These are phyloP conservation scores for Porites cylindrica DNA, from an alignment of 92 coral and sea anemone species.

Conservation along the genomic window DNA sequence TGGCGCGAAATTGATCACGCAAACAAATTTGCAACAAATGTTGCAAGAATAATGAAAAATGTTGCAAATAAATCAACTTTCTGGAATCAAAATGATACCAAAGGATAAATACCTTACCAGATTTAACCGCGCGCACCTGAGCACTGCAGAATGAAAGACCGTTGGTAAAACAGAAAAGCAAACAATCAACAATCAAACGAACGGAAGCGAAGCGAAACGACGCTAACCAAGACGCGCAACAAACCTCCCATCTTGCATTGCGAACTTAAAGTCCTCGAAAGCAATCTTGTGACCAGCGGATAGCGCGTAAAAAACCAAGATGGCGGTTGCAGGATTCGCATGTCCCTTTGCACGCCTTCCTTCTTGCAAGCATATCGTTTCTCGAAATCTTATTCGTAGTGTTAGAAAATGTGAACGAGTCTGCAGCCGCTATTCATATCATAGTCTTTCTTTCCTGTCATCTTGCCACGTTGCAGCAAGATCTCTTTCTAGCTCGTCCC, in stretches of 20 bases:
- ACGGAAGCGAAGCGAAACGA: background rate
- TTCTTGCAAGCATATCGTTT: background rate
- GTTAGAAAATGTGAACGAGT: constrained; percentile 6
- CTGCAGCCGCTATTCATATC: constrained; percentile 23
- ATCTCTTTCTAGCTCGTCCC: background rate
- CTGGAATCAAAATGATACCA: background rate
- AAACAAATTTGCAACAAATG: background rate
- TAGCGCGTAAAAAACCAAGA: background rate
- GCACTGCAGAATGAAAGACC: constrained; percentile 34
- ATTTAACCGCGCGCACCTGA: constrained; percentile 35
- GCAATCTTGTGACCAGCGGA: background rate
- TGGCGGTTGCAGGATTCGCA: constrained; percentile 24
- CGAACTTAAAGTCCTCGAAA: background rate
- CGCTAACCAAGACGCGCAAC: constrained; percentile 15
- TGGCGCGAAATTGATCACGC: constrained; percentile 40
- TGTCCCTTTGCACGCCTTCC: constrained; percentile 15
- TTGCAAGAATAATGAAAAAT: too few relatives aligned
- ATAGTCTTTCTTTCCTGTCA: background rate
- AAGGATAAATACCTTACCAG: constrained; percentile 26
- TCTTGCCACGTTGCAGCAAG: background rate
- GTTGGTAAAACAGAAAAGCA: constrained; percentile 25
- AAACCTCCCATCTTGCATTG: constrained; percentile 25
- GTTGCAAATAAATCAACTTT: background rate
- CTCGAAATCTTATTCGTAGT: background rate
- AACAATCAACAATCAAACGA: constrained; percentile 12